These are phyloP conservation scores for Agonopterix arenella DNA, from an alignment of 2,888 invertebrate species.

Conservation along the genomic window DNA sequence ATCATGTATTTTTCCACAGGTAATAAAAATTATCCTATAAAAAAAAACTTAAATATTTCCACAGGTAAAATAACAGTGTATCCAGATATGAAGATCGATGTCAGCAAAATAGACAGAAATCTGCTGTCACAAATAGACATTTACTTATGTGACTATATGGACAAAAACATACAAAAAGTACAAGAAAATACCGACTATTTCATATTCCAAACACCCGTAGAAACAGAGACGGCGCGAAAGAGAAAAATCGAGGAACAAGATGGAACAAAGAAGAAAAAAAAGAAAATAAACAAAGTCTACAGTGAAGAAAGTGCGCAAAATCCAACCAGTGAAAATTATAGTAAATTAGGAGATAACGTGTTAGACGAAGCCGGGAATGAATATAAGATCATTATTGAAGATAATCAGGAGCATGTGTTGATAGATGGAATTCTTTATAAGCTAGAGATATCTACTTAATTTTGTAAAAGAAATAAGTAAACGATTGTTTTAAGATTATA, in stretches of 20 bases:
- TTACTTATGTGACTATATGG: neutral
- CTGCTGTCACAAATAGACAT: neutral
- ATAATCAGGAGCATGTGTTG: neutral
- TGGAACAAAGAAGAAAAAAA: neutral
- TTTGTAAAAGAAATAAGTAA: too few relatives aligned
- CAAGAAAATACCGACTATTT: neutral
- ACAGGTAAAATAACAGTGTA: neutral
- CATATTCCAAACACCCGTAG: neutral
- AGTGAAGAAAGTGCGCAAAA: neutral
- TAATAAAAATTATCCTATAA: neutral
- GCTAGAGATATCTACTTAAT: neutral
- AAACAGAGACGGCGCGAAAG: neutral
- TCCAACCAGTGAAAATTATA: neutral
- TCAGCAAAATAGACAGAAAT: neutral
- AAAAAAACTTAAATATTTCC: neutral
- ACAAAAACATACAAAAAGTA: neutral
- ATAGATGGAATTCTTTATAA: neutral
- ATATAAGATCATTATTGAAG: too few relatives aligned
- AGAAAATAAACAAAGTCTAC: neutral
- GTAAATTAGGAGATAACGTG: neutral
- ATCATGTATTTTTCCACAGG: too few relatives aligned
- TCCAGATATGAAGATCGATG: neutral
- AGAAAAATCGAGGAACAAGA: neutral
- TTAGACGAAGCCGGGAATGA: too few relatives aligned
- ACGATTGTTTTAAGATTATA: too few relatives aligned